Base-by-base conservation (phyloP, 1,140 invertebrate genomes). In the Drosophila biarmipes region DNA sequence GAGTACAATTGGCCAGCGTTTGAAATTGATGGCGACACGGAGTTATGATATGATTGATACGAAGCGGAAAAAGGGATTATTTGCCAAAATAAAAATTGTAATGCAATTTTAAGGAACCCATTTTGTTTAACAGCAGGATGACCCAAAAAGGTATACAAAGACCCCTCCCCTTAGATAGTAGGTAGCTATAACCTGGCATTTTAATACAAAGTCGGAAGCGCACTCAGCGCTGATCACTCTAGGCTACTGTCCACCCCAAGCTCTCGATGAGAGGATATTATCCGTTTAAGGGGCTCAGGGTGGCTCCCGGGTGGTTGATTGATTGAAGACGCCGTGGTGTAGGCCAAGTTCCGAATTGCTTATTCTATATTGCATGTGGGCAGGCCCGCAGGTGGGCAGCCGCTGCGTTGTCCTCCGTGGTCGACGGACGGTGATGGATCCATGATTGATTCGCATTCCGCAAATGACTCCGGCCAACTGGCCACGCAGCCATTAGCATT, bases 371-470 rank as follows among this genome's bases (percentile, higher is more conserved):
- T 43, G 8, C 31, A 14, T n/a, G 17, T 17, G 17, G 3, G 12
- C 21, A 6, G 27, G 21, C 15, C 54, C 15, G 31, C 31, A 62
- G 57, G 57, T 64, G 56, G 7, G 14, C 35, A 14, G 6, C 40
- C 27, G 27, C 21, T 1, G 34, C n/a, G 19, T 8, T 19, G 38
- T 38, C 34, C 17, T 31, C 17, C 29, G 27, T 34, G 27, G 46
- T 7, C 15, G 8, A 24, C 17, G 38, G n/a, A 19, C 19, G 19
- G 12, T 69, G 67, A 71, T 71, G 63, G 67, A 69, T 69, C 34
- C 51, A 21, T 69, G 40, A 69, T 69, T 54, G 66, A 69, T 69
- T 37, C 40, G 31, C 61, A 62, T 66, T 62, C 45, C 24, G 27
- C 17, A 38, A 62, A 62, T 34, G 35, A 53, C 53, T 42, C 19